These are phyloP conservation scores for Drosophila yakuba DNA, from an alignment of 1,140 invertebrate species.

Conservation along the genomic window DNA sequence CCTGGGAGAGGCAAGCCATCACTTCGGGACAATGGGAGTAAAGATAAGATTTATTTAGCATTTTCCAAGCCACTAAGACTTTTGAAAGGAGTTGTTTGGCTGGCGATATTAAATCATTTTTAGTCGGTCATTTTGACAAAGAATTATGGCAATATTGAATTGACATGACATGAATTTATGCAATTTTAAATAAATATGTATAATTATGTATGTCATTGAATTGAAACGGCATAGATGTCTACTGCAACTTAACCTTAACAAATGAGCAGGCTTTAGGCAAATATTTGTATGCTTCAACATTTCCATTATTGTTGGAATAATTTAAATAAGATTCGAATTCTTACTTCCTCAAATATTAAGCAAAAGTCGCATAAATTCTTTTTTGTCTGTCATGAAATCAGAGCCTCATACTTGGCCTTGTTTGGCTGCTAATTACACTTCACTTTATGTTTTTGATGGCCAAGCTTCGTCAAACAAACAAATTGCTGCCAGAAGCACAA, in stretches of 20 bases:
- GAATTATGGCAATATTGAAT: neutral
- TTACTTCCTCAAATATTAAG: neutral
- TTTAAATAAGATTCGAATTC: neutral
- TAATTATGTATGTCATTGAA: no score
- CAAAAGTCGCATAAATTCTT: constrained; percentile 28
- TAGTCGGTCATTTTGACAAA: neutral
- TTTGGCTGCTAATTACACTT: constrained; percentile 38
- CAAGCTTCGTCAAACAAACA: constrained; percentile 45
- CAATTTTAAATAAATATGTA: neutral
- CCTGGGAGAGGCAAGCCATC: constrained; percentile 1
- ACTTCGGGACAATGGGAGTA: neutral
- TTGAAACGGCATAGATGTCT: no score
- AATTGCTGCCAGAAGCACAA: constrained; percentile 43
- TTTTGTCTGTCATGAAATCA: constrained; percentile 31
- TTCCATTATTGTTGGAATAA: no score
- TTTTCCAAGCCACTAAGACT: neutral
- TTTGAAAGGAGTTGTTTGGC: neutral
- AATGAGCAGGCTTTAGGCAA: neutral
- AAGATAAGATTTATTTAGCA: neutral
- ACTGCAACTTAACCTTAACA: no score
- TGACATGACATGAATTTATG: no score
- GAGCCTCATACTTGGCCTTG: constrained; percentile 25
- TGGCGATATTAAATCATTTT: no score
- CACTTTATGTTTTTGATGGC: constrained; percentile 10
- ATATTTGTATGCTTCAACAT: neutral